Percentiles rank a stretch among this genome's conserved stretches.
Evolutionary conservation across 2,113 vertebrate species (phyloP).

Genomic region (Alligator sinensis): DNA sequence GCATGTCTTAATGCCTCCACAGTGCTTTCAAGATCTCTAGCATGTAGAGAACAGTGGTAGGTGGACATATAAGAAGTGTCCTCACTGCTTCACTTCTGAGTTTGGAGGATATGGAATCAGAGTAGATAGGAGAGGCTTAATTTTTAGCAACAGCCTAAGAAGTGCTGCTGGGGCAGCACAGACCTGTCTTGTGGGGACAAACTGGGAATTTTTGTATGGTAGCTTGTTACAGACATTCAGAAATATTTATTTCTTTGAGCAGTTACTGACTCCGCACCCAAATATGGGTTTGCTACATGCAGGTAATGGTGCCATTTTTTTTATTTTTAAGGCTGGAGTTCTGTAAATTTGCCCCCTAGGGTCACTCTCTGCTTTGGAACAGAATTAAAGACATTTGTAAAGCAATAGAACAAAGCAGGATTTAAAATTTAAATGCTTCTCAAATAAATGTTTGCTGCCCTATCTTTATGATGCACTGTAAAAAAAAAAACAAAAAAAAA

Average conservation of each 20-base stretch:
- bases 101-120: too few relatives aligned
- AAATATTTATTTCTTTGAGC: not conserved
- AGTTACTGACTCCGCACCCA: too few relatives aligned
- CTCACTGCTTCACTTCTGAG: too few relatives aligned
- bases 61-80: too few relatives aligned
- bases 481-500: not conserved
- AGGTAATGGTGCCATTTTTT: not conserved
- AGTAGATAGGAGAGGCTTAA: too few relatives aligned
- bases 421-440: not conserved
- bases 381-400: not conserved
- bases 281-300: not conserved
- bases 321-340: not conserved
- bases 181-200: not conserved
- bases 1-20: too few relatives aligned
- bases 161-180: not conserved
- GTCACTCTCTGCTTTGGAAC: not conserved
- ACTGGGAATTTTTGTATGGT: not conserved
- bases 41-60: too few relatives aligned
- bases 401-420: not conserved
- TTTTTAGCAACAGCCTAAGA: too few relatives aligned
- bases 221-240: not conserved
- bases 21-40: too few relatives aligned
- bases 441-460: not conserved
- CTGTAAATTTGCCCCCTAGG: not conserved
- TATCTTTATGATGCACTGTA: not conserved